Evolutionary conservation across 2,888 invertebrate species (phyloP), one percentile per base, ranked within the genome.

Genomic region (Cosmopolites sordidus): DNA sequence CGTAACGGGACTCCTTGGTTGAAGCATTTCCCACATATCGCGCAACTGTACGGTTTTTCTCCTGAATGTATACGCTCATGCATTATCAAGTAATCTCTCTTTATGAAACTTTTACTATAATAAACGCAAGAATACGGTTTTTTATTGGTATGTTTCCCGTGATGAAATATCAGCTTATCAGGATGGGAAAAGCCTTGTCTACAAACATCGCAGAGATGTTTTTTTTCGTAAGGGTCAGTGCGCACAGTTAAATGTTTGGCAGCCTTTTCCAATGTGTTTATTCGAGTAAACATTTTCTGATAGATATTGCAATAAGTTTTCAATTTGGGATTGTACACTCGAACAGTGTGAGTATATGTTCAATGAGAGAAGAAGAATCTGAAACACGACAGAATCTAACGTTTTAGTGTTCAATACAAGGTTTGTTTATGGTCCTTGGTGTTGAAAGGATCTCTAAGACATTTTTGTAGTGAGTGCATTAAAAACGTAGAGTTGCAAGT

Each of bases 21-120:
- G 72, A 81, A 81, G 18, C 78, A 77, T 69, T 81, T 81, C 9
- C 78, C 78, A 69, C 82, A 82, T 67, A 76, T 75, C 58, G 77
- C 72, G 67, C 82, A 82, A 52, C 77, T 76, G 70, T 80, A 78
- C 39, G 82, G 82, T 68, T 79, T 79, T 70, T 81, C 81, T 0
- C 81, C 81, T 1, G 77, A 78, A 70, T 82, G 81, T 42, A 79
- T 79, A 43, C 81, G 75, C 70, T 79, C 79, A 72, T 82, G 82
- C 52, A 79, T 69, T 22, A 78, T 78, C 60, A 82, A 70, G 70
- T 80, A 63, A 41, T 66, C 65, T 38, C 58, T 60, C 42, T 68
- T 68, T 9, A 66, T 69, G 43, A 71, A 71, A 43, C 66, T 62
- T 51, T 71, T 71, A 39, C 60, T 62, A 49, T 70, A 71, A 38